Percentiles rank a stretch among this genome's conserved stretches.
Conservation (phyloP, 2,888 invertebrate species). For the Leuctra nigra region DNA sequence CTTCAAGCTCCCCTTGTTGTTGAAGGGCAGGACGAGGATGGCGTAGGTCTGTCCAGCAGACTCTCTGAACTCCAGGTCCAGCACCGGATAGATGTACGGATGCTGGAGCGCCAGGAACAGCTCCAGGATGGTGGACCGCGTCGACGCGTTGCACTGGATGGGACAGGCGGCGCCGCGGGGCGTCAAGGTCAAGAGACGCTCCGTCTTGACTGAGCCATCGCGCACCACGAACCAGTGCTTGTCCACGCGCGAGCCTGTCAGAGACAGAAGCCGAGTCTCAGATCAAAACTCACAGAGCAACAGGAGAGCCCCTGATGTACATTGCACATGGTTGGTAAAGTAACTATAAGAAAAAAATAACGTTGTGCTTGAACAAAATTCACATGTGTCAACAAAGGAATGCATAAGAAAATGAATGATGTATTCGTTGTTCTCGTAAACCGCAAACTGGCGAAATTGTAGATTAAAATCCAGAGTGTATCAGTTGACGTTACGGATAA, state of each 20-base stretch:
- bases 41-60: conserved; percentile 48
- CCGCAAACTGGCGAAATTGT: too few species aligned
- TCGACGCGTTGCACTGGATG: conserved; percentile 58
- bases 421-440: too few species aligned
- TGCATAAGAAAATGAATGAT: too few species aligned
- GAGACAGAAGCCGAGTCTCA: too few species aligned
- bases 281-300: too few species aligned
- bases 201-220: conserved; percentile 72
- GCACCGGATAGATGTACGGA: conserved; percentile 85
- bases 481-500: too few species aligned
- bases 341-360: too few species aligned
- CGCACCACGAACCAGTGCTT: conserved; percentile 89
- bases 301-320: too few species aligned
- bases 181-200: conserved; percentile 66
- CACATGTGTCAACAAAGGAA: too few species aligned
- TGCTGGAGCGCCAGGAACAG: conserved; percentile 82
- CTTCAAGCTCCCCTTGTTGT: conserved; percentile 77
- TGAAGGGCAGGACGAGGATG: conserved; percentile 75
- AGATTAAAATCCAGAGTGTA: too few species aligned
- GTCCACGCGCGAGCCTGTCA: conserved; percentile 70
- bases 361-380: too few species aligned
- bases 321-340: too few species aligned
- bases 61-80: conserved; percentile 69
- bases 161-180: conserved; percentile 57
- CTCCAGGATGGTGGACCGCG: conserved; percentile 64